These are phyloP conservation scores for Brachionus rubens DNA, from an alignment of 1,140 invertebrate genomes.

Conservation along the genomic window DNA sequence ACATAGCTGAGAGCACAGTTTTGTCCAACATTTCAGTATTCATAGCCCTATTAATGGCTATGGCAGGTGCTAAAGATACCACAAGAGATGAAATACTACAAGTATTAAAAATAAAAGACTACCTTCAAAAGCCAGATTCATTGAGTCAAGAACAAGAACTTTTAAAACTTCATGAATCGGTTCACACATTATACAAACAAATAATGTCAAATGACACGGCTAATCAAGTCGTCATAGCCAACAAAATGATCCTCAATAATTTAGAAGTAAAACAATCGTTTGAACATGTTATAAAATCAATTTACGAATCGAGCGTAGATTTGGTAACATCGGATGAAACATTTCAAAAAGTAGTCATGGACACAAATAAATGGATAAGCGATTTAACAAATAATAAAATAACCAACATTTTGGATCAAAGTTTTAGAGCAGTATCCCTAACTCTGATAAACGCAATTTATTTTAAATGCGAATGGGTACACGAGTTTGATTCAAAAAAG, in stretches of 20 bases:
- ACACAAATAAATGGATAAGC: conserved; percentile 36
- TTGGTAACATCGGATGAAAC: not conserved
- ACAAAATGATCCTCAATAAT: conserved; percentile 20
- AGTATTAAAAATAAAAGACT: not conserved
- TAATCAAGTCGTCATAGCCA: conserved; percentile 1
- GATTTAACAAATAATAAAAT: conserved; percentile 26
- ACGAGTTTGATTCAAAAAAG: not conserved
- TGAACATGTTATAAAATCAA: not conserved
- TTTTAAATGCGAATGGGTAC: conserved; percentile 7
- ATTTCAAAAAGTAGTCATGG: not conserved
- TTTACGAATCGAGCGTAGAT: not conserved
- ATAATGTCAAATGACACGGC: not conserved
- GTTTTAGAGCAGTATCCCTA: conserved; percentile 10
- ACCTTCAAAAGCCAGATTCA: too few species aligned
- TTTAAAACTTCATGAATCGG: not conserved
- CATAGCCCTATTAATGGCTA: conserved; percentile 7
- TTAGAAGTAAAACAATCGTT: not conserved
- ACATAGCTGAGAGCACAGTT: not conserved
- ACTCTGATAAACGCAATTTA: conserved; percentile 25
- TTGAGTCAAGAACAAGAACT: not conserved
- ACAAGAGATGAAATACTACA: not conserved
- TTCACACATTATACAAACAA: not conserved
- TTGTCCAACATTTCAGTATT: conserved; percentile 18
- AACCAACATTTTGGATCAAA: conserved; percentile 7
- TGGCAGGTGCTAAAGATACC: not conserved